Evolutionary conservation across 1,140 invertebrate genomes (phyloP), one percentile per base, ranked within the genome.

Genomic region (Calephelis virginiensis): DNA sequence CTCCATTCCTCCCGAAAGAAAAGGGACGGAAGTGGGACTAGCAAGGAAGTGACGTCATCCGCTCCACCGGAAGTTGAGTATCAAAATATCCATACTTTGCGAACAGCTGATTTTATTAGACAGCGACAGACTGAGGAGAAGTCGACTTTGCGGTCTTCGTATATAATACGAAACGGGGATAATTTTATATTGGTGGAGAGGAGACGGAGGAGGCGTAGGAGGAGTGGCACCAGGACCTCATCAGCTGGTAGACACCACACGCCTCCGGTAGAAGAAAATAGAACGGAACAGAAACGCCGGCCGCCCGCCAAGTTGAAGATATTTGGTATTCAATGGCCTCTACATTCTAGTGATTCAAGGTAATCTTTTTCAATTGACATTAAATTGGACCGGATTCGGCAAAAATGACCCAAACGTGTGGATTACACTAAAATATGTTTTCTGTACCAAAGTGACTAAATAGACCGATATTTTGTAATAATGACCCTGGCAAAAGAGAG

Each of bases 1-100:
- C 89, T 92, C 80, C 91, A 92, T 86, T 92, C 91, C 82, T 92
- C 91, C 81, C 90, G 89, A 56, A 90, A 91, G 80, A 92, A 92
- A 86, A 89, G 88, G 83, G 89, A 91, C 85, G 87, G 85, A 86
- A 91, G 86, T 79, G 87, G 88, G 63, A 88, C 84, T 70, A 89
- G 85, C 63, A 74, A 69, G 64, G 85, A 91, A 84, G 85, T 83
- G 80, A 83, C 85, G 66, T 66, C 81, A 68, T 70, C 82, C 45
- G 79, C 76, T 6, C 85, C 83, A 8, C 89, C 79, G 37, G 88
- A 90, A 67, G 87, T 83, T 50, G 85, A 90, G 71, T 89, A 91
- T 63, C 86, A 92, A 77, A 91, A 91, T 63, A 91, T 91, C 64
- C 89, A 91, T 61, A 91, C 89, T 45, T 72, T 91, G 66, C 78